phyloP scores from a whole-genome alignment of 2,888 invertebrate species.

The Drosophila subsilvestris region DNA sequence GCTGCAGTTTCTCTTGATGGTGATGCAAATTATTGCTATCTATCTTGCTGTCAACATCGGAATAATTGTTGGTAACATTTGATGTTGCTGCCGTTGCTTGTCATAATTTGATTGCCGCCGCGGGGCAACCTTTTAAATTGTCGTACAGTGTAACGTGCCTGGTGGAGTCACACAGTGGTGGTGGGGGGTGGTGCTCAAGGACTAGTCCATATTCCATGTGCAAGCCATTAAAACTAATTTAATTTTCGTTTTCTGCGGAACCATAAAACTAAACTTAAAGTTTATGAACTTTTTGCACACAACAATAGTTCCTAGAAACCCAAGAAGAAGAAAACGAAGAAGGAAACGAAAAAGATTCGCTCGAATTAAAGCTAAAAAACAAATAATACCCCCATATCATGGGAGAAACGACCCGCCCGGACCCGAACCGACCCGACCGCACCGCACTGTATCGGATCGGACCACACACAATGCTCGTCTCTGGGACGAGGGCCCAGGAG shows the following conservation, averaged over 20 bases:
- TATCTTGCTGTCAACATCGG: slow-evolving; percentile 70
- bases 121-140: slow-evolving; percentile 46
- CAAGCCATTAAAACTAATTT: slow-evolving; percentile 7
- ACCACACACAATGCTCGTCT: slow-evolving; percentile 65
- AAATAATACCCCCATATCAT: slow-evolving; percentile 34
- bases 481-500: slow-evolving; percentile 36
- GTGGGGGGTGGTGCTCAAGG: background rate
- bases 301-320: slow-evolving; percentile 61
- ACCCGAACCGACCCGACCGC: background rate
- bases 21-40: slow-evolving; percentile 63
- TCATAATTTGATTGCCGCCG: slow-evolving; percentile 60
- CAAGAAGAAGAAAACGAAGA: background rate
- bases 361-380: slow-evolving; percentile 47
- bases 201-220: background rate
- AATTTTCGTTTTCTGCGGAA: slow-evolving; percentile 37
- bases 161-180: background rate
- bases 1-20: slow-evolving; percentile 2
- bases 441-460: slow-evolving; percentile 30
- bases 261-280: slow-evolving; percentile 36
- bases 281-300: slow-evolving; percentile 52
- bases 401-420: background rate
- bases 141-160: slow-evolving; percentile 38
- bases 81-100: slow-evolving; percentile 55
- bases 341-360: background rate
- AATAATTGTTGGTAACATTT: slow-evolving; percentile 45